phyloP scores from a whole-genome alignment of 2,888 invertebrate genomes.

The Callosobruchus maculatus region DNA sequence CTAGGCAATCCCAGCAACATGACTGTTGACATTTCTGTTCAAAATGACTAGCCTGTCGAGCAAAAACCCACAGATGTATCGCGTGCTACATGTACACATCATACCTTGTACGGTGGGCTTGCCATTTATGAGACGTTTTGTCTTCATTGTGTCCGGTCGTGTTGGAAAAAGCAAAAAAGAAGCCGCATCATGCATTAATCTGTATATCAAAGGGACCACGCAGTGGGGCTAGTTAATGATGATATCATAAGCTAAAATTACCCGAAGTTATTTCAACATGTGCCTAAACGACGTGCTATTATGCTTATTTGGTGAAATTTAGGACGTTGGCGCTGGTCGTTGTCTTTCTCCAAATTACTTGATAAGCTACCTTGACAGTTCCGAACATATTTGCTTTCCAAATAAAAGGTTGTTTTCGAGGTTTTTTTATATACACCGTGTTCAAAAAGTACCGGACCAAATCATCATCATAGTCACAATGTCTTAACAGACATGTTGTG shows the following conservation, averaged over 20 bases:
- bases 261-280: neutral
- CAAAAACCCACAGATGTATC: neutral
- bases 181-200: neutral
- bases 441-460: too few relatives aligned
- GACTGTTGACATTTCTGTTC: too few relatives aligned
- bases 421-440: too few relatives aligned
- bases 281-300: neutral
- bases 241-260: neutral
- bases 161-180: constrained; percentile 5
- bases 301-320: neutral
- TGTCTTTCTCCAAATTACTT: too few relatives aligned
- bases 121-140: constrained; percentile 9
- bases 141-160: constrained; percentile 6
- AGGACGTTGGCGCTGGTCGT: too few relatives aligned
- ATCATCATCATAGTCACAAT: too few relatives aligned
- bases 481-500: too few relatives aligned
- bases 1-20: too few relatives aligned
- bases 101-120: constrained; percentile 1
- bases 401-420: too few relatives aligned
- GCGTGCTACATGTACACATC: constrained; percentile 1
- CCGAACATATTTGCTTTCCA: too few relatives aligned
- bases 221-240: neutral
- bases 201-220: neutral
- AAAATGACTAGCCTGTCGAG: neutral
- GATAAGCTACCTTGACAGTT: too few relatives aligned